Conservation (phyloP, 2,888 invertebrate species). For the Silvanus unidentatus region DNA sequence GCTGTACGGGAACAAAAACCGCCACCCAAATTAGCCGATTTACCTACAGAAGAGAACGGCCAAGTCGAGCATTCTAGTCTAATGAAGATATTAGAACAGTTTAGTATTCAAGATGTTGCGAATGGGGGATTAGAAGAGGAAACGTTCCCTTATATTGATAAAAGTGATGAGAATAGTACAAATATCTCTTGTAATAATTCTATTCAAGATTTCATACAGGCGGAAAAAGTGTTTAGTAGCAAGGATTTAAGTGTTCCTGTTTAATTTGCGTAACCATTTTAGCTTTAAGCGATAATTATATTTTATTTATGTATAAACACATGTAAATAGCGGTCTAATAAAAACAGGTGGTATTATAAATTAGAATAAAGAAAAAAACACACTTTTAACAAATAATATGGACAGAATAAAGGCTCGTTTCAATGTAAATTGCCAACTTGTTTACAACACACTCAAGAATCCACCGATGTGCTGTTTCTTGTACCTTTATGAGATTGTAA, state of each 20-base stretch:
- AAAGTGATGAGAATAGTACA: conserved; percentile 11
- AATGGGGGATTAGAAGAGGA: conserved; percentile 8
- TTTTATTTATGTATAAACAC: too few relatives aligned
- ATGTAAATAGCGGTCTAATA: too few relatives aligned
- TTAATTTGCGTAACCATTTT: background rate
- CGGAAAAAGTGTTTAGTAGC: conserved; percentile 27
- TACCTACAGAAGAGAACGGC: conserved; percentile 28
- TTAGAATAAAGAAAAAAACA: too few relatives aligned
- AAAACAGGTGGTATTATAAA: too few relatives aligned
- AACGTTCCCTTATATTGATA: conserved; percentile 6
- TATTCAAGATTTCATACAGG: conserved; percentile 29
- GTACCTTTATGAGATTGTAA: conserved; percentile 17
- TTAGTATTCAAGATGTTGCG: conserved; percentile 33
- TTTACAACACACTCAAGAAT: conserved; percentile 13
- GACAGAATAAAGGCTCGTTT: too few relatives aligned
- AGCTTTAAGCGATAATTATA: too few relatives aligned
- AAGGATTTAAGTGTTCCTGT: background rate
- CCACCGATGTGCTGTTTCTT: conserved; percentile 6
- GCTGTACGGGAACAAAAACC: conserved; percentile 7
- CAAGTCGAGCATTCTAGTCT: conserved; percentile 40
- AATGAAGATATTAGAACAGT: conserved; percentile 41
- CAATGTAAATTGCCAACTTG: conserved; percentile 12
- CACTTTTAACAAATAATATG: too few relatives aligned
- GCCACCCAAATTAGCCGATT: conserved; percentile 7
- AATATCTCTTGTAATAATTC: conserved; percentile 16